Percentiles rank a stretch among this genome's conserved stretches.
Conservation (phyloP, 1,140 invertebrate genomes). For the Pseudomyrmex concolor region DNA sequence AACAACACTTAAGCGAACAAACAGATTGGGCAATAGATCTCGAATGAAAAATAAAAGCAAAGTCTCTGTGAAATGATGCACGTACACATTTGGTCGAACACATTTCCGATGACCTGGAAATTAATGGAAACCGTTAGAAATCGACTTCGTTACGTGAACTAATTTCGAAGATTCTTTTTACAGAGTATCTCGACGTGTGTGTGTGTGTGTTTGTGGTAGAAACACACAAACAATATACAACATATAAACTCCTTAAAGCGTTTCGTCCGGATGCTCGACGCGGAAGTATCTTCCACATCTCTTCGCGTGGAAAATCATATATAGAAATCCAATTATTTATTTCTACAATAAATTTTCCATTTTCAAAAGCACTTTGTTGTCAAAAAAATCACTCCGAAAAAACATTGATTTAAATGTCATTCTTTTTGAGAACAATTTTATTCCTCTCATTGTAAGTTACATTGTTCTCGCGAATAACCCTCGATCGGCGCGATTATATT, state of each 20-base stretch:
- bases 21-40: neutral
- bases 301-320: neutral
- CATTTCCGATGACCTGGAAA: constrained; percentile 37
- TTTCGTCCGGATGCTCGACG: neutral
- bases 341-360: neutral
- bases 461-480: neutral
- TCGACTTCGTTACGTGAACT: constrained; percentile 22
- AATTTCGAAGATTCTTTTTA: constrained; percentile 49
- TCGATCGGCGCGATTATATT: constrained; percentile 31
- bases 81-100: neutral
- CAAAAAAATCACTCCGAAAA: neutral
- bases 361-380: neutral
- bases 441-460: neutral
- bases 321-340: neutral
- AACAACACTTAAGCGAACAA: neutral
- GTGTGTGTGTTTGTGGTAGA: no score
- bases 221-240: constrained; percentile 55
- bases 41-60: neutral
- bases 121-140: constrained; percentile 41
- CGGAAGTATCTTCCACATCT: neutral
- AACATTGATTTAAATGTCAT: neutral
- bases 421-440: neutral
- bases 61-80: constrained; percentile 2
- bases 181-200: constrained; percentile 56
- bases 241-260: constrained; percentile 20